Percentiles rank a stretch among this genome's conserved stretches.
Evolutionary conservation across 2,888 invertebrate genomes (phyloP).

Genomic region (Gymnocheta viridis): DNA sequence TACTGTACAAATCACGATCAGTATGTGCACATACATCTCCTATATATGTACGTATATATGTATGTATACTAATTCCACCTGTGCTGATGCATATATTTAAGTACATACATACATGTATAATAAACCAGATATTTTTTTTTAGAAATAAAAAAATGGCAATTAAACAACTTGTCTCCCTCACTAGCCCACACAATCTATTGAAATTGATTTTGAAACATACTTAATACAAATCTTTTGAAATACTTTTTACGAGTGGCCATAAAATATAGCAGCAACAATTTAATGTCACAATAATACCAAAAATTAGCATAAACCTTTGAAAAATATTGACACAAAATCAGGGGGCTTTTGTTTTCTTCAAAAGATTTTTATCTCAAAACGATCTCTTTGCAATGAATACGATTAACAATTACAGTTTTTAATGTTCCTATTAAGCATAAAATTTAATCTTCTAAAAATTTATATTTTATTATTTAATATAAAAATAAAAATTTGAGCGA

Average conservation of each 20-base stretch:
- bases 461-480: neutral
- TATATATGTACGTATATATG: too few species aligned
- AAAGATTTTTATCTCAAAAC: neutral
- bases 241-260: constrained; percentile 12
- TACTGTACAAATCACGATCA: too few species aligned
- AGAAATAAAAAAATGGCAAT: neutral
- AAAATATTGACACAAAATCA: constrained; percentile 1
- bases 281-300: neutral
- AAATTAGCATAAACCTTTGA: neutral
- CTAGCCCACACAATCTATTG: neutral
- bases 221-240: neutral
- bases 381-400: neutral
- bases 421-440: neutral
- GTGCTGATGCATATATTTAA: neutral
- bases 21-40: too few species aligned
- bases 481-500: neutral
- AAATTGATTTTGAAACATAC: neutral
- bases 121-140: too few species aligned
- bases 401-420: constrained; percentile 14
- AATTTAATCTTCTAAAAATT: neutral
- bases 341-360: neutral
- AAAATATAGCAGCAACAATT: constrained; percentile 9
- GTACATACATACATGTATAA: too few species aligned
- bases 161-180: neutral
- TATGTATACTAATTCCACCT: neutral